phyloP scores from a whole-genome alignment of 1,140 invertebrate species.

The Aphaenogaster ashmeadi region DNA sequence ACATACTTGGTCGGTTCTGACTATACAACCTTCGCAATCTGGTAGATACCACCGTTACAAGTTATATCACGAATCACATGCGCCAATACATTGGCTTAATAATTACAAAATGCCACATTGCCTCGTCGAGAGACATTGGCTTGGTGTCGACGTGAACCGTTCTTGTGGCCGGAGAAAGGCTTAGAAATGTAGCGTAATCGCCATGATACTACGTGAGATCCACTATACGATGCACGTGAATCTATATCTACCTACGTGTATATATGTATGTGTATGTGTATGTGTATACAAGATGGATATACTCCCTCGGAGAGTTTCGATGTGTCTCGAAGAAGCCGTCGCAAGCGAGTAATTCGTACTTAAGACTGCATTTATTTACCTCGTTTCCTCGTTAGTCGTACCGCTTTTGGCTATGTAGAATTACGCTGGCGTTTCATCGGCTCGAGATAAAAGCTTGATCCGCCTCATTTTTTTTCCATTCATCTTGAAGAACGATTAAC shows the following conservation, averaged over 20 bases:
- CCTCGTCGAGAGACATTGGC: background rate
- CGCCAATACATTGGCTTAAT: background rate
- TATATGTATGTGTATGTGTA: conserved; percentile 15
- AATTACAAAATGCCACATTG: conserved; percentile 28
- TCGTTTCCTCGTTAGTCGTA: conserved; percentile 54
- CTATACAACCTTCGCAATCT: background rate
- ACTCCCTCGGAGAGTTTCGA: conserved; percentile 77
- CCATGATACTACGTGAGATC: conserved; percentile 57
- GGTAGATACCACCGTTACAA: conserved; percentile 26
- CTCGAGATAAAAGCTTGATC: conserved; percentile 12
- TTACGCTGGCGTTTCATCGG: conserved; percentile 60
- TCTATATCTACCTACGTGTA: conserved; percentile 58
- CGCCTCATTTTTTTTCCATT: background rate
- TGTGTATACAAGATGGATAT: conserved; percentile 59
- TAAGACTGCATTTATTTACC: conserved; percentile 63
- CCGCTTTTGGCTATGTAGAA: conserved; percentile 70
- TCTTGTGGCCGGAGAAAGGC: conserved; percentile 18
- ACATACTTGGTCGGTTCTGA: background rate
- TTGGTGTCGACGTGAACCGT: conserved; percentile 7
- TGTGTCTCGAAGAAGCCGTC: conserved; percentile 84
- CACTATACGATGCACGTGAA: conserved; percentile 68
- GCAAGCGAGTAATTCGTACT: conserved; percentile 77
- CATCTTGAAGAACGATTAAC: conserved; percentile 49
- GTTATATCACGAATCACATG: conserved; percentile 19
- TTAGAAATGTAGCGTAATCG: conserved; percentile 66